Evolutionary conservation across 2,113 vertebrate genomes (phyloP), one percentile per base, ranked within the genome.

Genomic region (Montifringilla adamsi): DNA sequence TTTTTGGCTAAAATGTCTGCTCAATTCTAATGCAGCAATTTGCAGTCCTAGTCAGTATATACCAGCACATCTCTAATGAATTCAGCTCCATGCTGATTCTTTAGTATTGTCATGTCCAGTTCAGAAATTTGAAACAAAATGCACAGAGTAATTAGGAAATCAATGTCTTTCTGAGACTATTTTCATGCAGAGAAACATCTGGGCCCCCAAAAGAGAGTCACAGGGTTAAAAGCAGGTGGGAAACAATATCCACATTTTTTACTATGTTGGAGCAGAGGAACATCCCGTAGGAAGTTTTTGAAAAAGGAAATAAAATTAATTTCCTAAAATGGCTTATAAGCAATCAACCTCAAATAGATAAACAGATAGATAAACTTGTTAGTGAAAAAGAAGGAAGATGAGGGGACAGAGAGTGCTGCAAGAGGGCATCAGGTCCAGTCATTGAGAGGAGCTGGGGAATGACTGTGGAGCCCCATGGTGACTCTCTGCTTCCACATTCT

Each of bases 141-240:
- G 2, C 37, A 62, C 8, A 15, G 43, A 59, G 15, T 50, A 90
- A 52, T 59, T 59, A 63, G 60, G 63, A 95, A 94, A 87, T 70
- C 63, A 88, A 26, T 0, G 9, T 56, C 67, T 78, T 95, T 74
- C 68, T 9, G 11, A 83, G 55, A 70, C 27, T 83, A 10, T 84
- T 93, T 80, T 63, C 59, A 66, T 66, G 50, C 67, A 70, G 72
- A 77, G 82, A 77, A 93, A 90, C 67, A 95, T 63, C 75, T 91
- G 84, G 63, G 44, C 21, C 37, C 62, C 69, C 92, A 74, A 77
- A 82, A 75, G 3, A 67, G 22, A 69, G 59, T 53, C 37, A 59
- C 4, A 62, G 43, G n/a, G 63, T 85, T 87, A 69, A 87, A 89
- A 84, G 7, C 13, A 87, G 31, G n/a, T 52, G 39, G 41, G 78